Percentiles rank a stretch among this genome's conserved stretches.
These are phyloP conservation scores for Drosophila guanche DNA, from an alignment of 1,140 invertebrate species.

Conservation along the genomic window DNA sequence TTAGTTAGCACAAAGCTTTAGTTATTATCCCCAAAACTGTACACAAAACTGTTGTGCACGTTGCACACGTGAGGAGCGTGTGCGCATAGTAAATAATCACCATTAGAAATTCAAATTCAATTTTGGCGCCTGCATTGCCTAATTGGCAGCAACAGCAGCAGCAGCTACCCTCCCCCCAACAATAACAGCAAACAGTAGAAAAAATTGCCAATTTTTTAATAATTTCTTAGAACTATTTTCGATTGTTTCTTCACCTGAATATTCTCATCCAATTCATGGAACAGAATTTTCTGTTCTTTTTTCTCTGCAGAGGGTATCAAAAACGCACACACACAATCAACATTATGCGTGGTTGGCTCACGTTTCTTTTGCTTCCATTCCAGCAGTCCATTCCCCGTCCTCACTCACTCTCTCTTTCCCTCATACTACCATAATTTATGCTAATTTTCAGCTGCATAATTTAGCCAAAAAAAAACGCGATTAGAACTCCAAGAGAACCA, in stretches of 20 bases:
- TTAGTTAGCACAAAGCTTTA: slow-evolving; percentile 77
- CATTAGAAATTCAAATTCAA: slow-evolving; percentile 75
- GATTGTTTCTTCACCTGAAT: too few relatives aligned
- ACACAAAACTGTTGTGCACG: slow-evolving; percentile 19
- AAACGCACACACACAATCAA: too few relatives aligned
- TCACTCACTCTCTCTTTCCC: background rate
- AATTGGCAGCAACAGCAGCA: slow-evolving; percentile 44
- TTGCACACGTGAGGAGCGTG: slow-evolving; percentile 22
- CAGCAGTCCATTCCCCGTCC: slow-evolving; percentile 4
- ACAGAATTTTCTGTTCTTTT: too few relatives aligned
- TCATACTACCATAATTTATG: slow-evolving; percentile 50
- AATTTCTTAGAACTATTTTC: too few relatives aligned
- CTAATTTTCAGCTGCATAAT: slow-evolving; percentile 70
- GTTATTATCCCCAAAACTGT: slow-evolving; percentile 72
- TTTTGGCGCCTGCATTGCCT: slow-evolving; percentile 52
- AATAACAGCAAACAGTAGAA: too few relatives aligned
- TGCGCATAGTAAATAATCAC: slow-evolving; percentile 66
- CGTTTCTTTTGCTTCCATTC: slow-evolving; percentile 28
- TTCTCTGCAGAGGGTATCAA: too few relatives aligned
- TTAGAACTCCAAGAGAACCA: background rate
- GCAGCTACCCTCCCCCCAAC: too few relatives aligned
- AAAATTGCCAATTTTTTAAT: too few relatives aligned
- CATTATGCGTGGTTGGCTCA: background rate
- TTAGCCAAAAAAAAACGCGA: slow-evolving; percentile 32
- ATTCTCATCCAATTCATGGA: too few relatives aligned